Evolutionary conservation across 2,888 invertebrate genomes (phyloP).

Genomic region (Idaea biselata): DNA sequence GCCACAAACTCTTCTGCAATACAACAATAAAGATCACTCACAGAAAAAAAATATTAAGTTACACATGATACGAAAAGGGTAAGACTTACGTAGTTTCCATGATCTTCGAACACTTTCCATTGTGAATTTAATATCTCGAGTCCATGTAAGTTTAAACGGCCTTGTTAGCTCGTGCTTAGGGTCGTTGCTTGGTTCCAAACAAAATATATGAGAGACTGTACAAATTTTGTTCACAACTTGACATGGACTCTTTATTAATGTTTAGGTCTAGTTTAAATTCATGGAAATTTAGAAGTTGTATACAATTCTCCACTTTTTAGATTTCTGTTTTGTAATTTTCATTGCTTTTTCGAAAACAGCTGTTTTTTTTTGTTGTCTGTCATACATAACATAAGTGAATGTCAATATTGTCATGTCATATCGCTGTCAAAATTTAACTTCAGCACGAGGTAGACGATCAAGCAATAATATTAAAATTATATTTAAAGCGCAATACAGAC

Average conservation of each 20-base stretch:
- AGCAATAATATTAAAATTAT: neutral
- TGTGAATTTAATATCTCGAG: slow-evolving; percentile 37
- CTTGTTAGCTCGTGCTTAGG: slow-evolving; percentile 25
- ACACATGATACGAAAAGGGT: slow-evolving; percentile 4
- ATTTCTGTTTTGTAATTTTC: slow-evolving; percentile 4
- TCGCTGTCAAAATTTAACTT: neutral
- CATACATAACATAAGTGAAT: neutral
- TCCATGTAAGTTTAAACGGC: slow-evolving; percentile 45
- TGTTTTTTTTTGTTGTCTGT: neutral
- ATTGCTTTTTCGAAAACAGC: slow-evolving; percentile 10
- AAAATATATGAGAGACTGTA: neutral
- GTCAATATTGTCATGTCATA: neutral
- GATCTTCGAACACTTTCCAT: slow-evolving; percentile 84
- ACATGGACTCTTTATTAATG: neutral
- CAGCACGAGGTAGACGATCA: neutral
- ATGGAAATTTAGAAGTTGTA: neutral
- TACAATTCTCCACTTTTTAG: neutral
- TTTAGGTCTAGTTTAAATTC: neutral
- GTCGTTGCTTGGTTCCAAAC: slow-evolving; percentile 4
- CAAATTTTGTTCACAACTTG: neutral
- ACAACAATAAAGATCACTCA: slow-evolving; percentile 7
- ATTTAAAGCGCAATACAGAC: neutral
- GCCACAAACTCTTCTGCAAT: slow-evolving; percentile 91
- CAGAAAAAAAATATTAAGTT: neutral
- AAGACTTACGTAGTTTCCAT: slow-evolving; percentile 90